Base-by-base conservation (phyloP, 1,140 invertebrate genomes). In the Bombus superbus region DNA sequence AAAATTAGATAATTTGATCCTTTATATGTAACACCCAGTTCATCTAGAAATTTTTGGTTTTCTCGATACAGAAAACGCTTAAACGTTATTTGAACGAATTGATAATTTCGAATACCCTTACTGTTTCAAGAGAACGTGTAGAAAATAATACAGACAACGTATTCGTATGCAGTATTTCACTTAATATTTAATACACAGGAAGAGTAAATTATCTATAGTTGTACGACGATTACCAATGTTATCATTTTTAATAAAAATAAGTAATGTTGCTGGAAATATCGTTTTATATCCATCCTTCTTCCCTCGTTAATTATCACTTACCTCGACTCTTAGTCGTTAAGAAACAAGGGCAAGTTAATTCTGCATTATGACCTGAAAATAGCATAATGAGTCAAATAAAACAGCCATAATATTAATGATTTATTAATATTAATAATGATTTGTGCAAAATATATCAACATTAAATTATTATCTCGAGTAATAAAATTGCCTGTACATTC, bases 81-180 rank as follows among this genome's bases (percentile, higher is more conserved):
- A 10, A 35, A 68, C 32, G 3, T 28, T 64, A 38, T 22, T 44
- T 77, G 68, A 68, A n/a, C 2, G 28, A 57, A 64, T 77, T 35
- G 28, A 72, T 72, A 72, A 35, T 32, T 82, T 72, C 10, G 3
- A 78, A 73, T 40, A 68, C 22, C 59, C 47, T 40, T 38, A 64
- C 25, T 9, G 25, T 64, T 59, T 22, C 32, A 68, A 81, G 38
- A 59, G 83, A 66, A 64, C 38, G 47, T 42, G 35, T 90, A 89
- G 81, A 68, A 77, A 81, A 81, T 81, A 86, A 57, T n/a, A 79
- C 71, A 83, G 89, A 86, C 84, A 82, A 92, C 92, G 88, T 92
- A 92, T 92, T 92, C 84, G 72, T 93, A 92, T 87, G 79, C 89
- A 92, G 91, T 92, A 93, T 93, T 92, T 92, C 86, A 88, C 72